These are phyloP conservation scores for Nematolebias whitei DNA, from an alignment of 2,113 vertebrate species.

Conservation along the genomic window DNA sequence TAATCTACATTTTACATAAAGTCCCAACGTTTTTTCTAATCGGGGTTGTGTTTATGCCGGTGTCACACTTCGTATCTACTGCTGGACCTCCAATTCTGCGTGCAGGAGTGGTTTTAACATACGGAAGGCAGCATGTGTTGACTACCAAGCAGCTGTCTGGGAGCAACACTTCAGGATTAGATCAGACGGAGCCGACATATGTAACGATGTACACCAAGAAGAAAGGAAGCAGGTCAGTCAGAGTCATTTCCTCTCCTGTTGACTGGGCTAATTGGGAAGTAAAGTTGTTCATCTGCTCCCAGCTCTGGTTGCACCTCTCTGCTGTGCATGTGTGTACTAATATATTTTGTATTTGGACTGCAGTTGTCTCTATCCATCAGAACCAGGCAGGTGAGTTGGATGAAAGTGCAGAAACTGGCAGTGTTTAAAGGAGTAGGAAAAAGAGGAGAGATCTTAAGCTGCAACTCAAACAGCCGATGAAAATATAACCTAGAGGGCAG, in stretches of 20 bases:
- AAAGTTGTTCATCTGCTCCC: slow-evolving; percentile 59
- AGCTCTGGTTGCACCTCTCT: slow-evolving; percentile 44
- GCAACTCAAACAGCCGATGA: slow-evolving; percentile 26
- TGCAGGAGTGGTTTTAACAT: slow-evolving; percentile 16
- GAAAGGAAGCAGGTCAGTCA: slow-evolving; percentile 56
- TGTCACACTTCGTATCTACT: background rate
- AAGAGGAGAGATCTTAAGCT: slow-evolving; percentile 40
- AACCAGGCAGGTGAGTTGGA: slow-evolving; percentile 41
- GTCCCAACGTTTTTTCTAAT: no score
- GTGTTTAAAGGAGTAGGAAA: slow-evolving; percentile 9
- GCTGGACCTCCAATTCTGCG: background rate
- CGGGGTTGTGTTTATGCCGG: no score
- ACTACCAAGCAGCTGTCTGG: slow-evolving; percentile 49
- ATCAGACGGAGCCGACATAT: slow-evolving; percentile 49
- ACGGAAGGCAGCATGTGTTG: slow-evolving; percentile 56
- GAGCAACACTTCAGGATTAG: slow-evolving; percentile 45
- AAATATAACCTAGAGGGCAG: slow-evolving; percentile 37
- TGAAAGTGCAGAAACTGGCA: background rate
- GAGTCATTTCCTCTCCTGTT: slow-evolving; percentile 61
- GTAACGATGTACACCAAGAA: slow-evolving; percentile 9
- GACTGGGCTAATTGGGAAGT: slow-evolving; percentile 64
- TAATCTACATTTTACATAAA: no score
- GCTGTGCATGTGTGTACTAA: slow-evolving; percentile 1
- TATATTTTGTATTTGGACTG: slow-evolving; percentile 52
- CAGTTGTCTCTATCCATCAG: slow-evolving; percentile 63